Percentiles rank a stretch among this genome's conserved stretches.
Conservation (phyloP, 2,888 invertebrate genomes). For the Mayetiola destructor region DNA sequence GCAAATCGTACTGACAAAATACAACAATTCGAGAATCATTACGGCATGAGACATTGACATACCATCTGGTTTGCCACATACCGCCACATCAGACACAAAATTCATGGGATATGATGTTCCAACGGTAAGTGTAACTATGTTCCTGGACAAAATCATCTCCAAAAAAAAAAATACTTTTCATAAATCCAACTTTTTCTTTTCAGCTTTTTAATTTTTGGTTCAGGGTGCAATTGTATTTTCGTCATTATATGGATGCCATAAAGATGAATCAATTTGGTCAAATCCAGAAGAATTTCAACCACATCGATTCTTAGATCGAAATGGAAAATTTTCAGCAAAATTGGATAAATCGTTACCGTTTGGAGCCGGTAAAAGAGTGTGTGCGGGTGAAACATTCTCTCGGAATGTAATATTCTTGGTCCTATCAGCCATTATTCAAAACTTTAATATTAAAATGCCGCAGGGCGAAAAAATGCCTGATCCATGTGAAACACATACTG, state of each 20-base stretch:
- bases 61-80: slow-evolving; percentile 45
- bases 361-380: slow-evolving; percentile 51
- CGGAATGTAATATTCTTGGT: slow-evolving; percentile 49
- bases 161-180: no score
- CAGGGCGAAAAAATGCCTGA: slow-evolving; percentile 38
- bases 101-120: slow-evolving; percentile 44
- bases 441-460: slow-evolving; percentile 43
- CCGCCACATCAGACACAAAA: slow-evolving; percentile 37
- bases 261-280: slow-evolving; percentile 44
- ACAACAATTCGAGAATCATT: slow-evolving; percentile 45
- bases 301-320: slow-evolving; percentile 44
- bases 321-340: slow-evolving; percentile 40
- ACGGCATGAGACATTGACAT: slow-evolving; percentile 43
- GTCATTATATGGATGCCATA: slow-evolving; percentile 42
- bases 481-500: slow-evolving; percentile 32
- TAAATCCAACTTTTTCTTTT: neutral
- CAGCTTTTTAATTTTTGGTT: neutral
- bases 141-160: neutral
- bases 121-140: slow-evolving; percentile 32
- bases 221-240: slow-evolving; percentile 41
- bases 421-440: slow-evolving; percentile 45
- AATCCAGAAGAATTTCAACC: slow-evolving; percentile 52
- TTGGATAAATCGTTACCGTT: slow-evolving; percentile 49
- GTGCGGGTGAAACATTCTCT: slow-evolving; percentile 57
- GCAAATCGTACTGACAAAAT: no score